Base-by-base conservation (phyloP, 2,888 invertebrate species). In the Lasioglossum marginatum region DNA sequence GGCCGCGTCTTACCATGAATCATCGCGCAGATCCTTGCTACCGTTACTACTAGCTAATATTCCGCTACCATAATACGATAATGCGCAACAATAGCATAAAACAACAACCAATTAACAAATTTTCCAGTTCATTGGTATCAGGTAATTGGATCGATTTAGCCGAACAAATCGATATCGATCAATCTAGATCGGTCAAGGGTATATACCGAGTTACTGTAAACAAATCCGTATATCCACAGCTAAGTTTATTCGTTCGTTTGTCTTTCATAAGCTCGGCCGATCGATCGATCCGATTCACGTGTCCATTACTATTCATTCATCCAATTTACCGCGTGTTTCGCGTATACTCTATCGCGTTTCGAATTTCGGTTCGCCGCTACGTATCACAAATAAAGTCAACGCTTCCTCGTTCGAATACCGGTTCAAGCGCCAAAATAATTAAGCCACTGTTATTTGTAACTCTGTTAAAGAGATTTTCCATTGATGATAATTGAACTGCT, bases 221-320 rank as follows among this genome's bases (percentile, higher is more conserved):
- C n/a, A 63, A 77, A 81, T 79, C 66, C 77, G 60, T 83, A 87
- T 82, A 87, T 82, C 76, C 90, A 87, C 88, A 87, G 89, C 89
- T 88, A 87, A 87, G 86, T 81, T 83, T 87, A 76, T 87, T 87
- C 92, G 91, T 92, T 91, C 90, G 89, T 73, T 79, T 45, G 73
- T 77, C 81, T 81, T 43, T 5, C 31, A 45, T 82, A 84, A 82
- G 90, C 90, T 34, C 80, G 70, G 84, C 83, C 89, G 78, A 60
- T 43, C 43, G 52, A 77, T 57, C 43, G 45, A 31, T 34, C 48
- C 4, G 27, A 34, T 27, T 2, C 6, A 16, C 43, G 23, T 12
- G n/a, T 45, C 27, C 23, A 6, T 16, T 8, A 81, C 89, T 14
- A 80, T 82, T 82, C 75, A 84, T 86, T 81, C 77, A 60, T 81